A percentile compares a stretch with the other conserved stretches of the same genome.
Conservation (phyloP, 2,888 invertebrate species). For the Zonitis immaculata region DNA sequence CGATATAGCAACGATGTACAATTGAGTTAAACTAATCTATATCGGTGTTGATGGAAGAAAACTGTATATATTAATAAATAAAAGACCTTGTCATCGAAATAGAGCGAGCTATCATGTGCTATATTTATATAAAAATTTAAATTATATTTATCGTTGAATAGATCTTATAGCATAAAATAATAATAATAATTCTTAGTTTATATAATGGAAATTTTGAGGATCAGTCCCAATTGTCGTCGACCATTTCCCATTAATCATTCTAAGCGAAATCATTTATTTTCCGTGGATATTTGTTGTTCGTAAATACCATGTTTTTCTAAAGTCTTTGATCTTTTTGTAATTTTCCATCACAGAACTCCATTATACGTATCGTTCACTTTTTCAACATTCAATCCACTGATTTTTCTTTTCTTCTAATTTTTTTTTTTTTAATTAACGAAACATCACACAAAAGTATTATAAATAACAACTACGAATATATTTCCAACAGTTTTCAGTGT, state of each 20-base stretch:
- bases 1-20: too few relatives aligned
- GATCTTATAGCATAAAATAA: not conserved
- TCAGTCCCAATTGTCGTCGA: slow-evolving; percentile 12
- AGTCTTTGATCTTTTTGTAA: slow-evolving; percentile 8
- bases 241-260: slow-evolving; percentile 15
- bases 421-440: too few relatives aligned
- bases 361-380: slow-evolving; percentile 8
- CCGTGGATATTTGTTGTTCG: slow-evolving; percentile 12
- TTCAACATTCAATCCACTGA: slow-evolving; percentile 5
- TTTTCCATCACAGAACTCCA: slow-evolving; percentile 8
- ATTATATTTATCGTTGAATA: not conserved
- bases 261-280: slow-evolving; percentile 12
- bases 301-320: slow-evolving; percentile 3
- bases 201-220: slow-evolving; percentile 10
- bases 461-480: too few relatives aligned
- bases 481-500: too few relatives aligned
- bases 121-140: not conserved
- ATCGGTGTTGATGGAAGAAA: too few relatives aligned
- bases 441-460: too few relatives aligned
- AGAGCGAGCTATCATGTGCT: not conserved
- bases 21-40: too few relatives aligned
- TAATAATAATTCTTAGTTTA: not conserved
- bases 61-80: too few relatives aligned
- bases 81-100: not conserved
- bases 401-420: slow-evolving; percentile 3